phyloP scores from a whole-genome alignment of 2,888 invertebrate genomes.

The Torymus aiolomorphi region DNA sequence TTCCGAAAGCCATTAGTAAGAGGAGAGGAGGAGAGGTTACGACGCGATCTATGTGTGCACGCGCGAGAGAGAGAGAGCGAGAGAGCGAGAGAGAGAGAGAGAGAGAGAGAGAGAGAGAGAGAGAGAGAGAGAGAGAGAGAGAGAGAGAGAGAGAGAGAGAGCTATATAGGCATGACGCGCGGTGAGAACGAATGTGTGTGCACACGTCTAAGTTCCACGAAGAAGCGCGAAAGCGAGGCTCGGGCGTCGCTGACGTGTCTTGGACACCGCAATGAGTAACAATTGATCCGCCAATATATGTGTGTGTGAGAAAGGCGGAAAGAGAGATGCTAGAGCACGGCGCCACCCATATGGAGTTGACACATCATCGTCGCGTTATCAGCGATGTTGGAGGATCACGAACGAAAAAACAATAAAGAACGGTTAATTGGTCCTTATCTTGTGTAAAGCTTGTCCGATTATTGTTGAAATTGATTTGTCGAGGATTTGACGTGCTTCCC shows the following conservation, averaged over 20 bases:
- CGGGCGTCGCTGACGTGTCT: conserved; percentile 28
- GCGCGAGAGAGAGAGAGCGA: too few species aligned
- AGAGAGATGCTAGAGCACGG: too few species aligned
- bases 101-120: too few species aligned
- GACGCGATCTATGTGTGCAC: background rate
- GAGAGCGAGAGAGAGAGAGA: too few species aligned
- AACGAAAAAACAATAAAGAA: background rate
- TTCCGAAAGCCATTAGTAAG: conserved; percentile 16
- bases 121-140: too few species aligned
- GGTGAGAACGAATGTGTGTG: too few species aligned
- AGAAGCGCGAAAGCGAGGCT: conserved; percentile 15
- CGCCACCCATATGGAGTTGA: too few species aligned
- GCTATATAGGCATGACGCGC: too few species aligned
- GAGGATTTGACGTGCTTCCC: background rate
- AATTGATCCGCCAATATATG: conserved; percentile 22
- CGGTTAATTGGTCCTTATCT: background rate
- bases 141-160: too few species aligned
- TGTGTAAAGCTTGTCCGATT: background rate
- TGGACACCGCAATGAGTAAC: conserved; percentile 18
- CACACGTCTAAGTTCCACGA: conserved; percentile 24
- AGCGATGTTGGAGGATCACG: background rate
- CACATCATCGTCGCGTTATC: too few species aligned
- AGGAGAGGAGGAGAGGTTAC: conserved; percentile 4
- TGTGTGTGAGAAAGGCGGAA: too few species aligned
- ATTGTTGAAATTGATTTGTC: background rate